Evolutionary conservation across 2,113 vertebrate species (phyloP), one percentile per base, ranked within the genome.

Genomic region (Conger conger): DNA sequence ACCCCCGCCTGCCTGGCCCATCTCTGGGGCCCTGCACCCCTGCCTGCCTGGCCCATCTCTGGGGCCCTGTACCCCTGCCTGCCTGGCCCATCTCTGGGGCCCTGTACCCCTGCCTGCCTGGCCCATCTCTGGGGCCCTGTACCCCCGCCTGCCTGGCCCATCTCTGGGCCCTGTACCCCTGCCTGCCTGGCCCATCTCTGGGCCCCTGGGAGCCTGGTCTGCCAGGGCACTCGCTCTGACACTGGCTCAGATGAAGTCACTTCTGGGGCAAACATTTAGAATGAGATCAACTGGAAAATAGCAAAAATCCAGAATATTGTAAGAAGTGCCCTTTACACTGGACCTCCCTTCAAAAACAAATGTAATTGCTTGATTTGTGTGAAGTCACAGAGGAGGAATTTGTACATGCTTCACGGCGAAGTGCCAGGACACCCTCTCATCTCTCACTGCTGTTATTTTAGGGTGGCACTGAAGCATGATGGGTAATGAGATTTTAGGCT

Each of bases 371-470:
- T 20, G 57, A 27, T 6, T 63, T 63, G 20, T 63, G 57, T 63
- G 20, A 27, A 63, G 23, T 63, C 23, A 63, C 20, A 0, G 3
- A 27, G 57, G 57, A 23, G 18, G 57, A 91, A 91, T 93, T 89
- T 88, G 90, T 92, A 89, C 91, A 90, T 85, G 95, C 94, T 96
- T 96, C 95, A 95, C 94, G 94, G 57, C 27, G 57, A 27, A 23
- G 57, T 13, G 9, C 45, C 45, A 13, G 45, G 15, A 50, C 11
- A 1, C 45, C 45, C 45, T 13, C 45, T 50, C 11, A 1, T 50
- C 1, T 50, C 45, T 50, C 15, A 50, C 15, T 50, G 45, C 45
- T 13, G 45, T 15, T 50, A 8, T 15, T 50, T 50, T 11, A 50
- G 45, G 45, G 45, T 42, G 40, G 40, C 40, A 42, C 4, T 42